Evolutionary conservation across 2,797 vertebrate genomes (phyloP).

Genomic region (Oreonectes daqikongensis): DNA sequence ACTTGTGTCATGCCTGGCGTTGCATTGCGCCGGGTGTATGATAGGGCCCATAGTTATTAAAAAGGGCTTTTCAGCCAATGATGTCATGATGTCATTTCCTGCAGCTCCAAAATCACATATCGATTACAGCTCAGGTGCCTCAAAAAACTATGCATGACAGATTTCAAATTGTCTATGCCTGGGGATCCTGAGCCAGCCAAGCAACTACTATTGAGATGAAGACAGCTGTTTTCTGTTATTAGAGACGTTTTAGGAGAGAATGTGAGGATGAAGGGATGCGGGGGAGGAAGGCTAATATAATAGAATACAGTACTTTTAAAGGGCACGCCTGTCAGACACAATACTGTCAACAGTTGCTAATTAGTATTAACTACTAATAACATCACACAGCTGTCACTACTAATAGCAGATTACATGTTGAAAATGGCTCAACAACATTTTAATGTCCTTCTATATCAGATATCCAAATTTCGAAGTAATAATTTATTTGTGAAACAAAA

Average conservation of each 20-base stretch:
- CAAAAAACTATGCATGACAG: no score
- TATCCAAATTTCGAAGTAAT: not conserved
- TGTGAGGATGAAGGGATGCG: not conserved
- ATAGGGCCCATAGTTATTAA: no score
- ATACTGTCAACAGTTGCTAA: constrained; percentile 14
- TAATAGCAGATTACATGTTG: constrained; percentile 16
- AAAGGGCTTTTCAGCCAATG: no score
- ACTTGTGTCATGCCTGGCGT: no score
- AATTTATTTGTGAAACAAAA: not conserved
- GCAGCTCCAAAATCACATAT: no score
- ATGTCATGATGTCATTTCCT: no score
- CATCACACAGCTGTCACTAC: constrained; percentile 7
- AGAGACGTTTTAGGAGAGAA: not conserved
- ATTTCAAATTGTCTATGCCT: no score
- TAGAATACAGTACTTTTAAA: constrained; percentile 8
- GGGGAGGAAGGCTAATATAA: not conserved
- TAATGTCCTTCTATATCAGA: not conserved
- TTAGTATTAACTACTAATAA: constrained; percentile 30
- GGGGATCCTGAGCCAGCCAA: no score
- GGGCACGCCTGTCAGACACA: not conserved
- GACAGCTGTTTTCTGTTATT: not conserved
- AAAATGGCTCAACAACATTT: not conserved
- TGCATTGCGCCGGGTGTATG: no score
- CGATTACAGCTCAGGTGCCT: no score
- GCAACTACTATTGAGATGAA: not conserved